Base-by-base conservation (phyloP, 35 echinoderm and acorn worm genomes). In the Nesometra sesokonis region DNA sequence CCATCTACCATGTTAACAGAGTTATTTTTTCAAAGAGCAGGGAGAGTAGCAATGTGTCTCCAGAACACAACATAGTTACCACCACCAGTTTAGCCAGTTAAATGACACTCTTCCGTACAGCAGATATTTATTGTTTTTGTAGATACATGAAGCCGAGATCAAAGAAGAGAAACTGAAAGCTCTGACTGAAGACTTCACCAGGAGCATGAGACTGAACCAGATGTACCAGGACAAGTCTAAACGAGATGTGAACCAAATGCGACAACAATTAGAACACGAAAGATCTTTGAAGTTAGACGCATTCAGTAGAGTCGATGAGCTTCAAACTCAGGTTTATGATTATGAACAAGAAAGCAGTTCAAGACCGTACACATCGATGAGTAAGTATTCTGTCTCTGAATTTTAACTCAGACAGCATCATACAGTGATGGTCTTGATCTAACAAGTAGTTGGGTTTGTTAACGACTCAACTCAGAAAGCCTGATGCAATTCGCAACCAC, bases 261-360 rank as follows among this genome's bases (percentile, higher is more conserved):
- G 91, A 46, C 80, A 86, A 19, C 90, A 84, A 32, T 39, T 94
- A 11, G 33, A 85, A 19, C 92, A 94, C 84, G 96, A 99, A 36
- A 93, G 96, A 7, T 87, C 52, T 31, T 86, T 99, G 37, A 99
- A 94, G 76, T 67, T 99, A 77, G 96, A 92, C 46, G 96, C 96
- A 11, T 99, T 99, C 86, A 87, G 91, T 32, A 57, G 96, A 32
- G 93, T 99, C 0, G 96, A 99, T 90, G 96, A 99, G 36, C 79
- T 99, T n/a, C 96, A 99, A 83, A 90, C 96, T 0, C 96, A 99
- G 37, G 96, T 99, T 0, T 99, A 99, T 77, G 96, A 99, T 85
- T 94, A 92, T 39, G 96, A 99, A 85, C 83, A 76, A n/a, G 96
- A 92, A 13, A 89, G 85, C 29, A 94, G 77, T 86, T 97, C 95